These are phyloP conservation scores for Neotoxoptera formosana DNA, from an alignment of 1,140 invertebrate genomes.

Conservation along the genomic window DNA sequence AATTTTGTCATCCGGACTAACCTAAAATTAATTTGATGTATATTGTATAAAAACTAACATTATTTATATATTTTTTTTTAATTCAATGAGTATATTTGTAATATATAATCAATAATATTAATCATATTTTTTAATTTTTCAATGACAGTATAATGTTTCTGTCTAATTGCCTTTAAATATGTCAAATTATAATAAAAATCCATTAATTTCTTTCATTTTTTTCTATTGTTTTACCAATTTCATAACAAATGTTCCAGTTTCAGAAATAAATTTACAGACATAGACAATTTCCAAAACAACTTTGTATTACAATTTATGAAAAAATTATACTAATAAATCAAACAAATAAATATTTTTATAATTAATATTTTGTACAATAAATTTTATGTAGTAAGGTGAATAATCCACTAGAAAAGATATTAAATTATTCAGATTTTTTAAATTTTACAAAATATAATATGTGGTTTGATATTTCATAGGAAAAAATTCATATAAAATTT, in stretches of 20 bases:
- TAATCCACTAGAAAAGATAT: not conserved
- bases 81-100: too few relatives aligned
- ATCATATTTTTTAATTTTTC: not conserved
- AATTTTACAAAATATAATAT: constrained; percentile 46
- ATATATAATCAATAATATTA: too few relatives aligned
- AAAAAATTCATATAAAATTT: not conserved
- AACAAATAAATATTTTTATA: constrained; percentile 36
- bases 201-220: not conserved
- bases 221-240: not conserved
- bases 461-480: not conserved
- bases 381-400: not conserved
- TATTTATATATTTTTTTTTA: too few relatives aligned
- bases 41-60: too few relatives aligned
- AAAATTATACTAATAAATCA: constrained; percentile 38
- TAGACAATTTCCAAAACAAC: constrained; percentile 7
- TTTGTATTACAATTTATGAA: constrained; percentile 18
- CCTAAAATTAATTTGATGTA: too few relatives aligned
- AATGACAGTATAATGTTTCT: not conserved
- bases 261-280: not conserved
- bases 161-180: not conserved
- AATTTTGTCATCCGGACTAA: too few relatives aligned
- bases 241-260: not conserved
- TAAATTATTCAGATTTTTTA: not conserved
- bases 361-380: constrained; percentile 42
- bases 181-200: not conserved